Evolutionary conservation across 2,113 vertebrate genomes (phyloP).

Genomic region (Tor tambroides): DNA sequence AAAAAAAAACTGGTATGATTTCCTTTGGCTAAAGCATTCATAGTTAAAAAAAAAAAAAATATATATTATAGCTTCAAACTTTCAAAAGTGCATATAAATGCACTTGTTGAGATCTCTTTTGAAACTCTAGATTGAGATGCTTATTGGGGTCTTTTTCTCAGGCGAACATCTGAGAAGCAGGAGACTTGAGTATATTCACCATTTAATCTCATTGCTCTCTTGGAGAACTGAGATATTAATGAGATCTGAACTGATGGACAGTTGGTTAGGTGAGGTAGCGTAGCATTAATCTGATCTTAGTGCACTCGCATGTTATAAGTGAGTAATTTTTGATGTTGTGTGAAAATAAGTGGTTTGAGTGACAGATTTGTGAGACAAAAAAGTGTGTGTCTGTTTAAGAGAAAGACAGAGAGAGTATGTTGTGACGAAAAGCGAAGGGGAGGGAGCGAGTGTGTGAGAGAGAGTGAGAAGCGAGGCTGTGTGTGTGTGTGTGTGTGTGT

Average conservation of each 20-base stretch:
- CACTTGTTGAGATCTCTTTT: neutral
- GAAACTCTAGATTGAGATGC: neutral
- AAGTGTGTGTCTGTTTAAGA: conserved; percentile 69
- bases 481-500: conserved; percentile 44
- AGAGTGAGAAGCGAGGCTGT: conserved; percentile 48
- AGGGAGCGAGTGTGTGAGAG: conserved; percentile 54
- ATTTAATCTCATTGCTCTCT: neutral
- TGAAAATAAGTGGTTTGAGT: conserved; percentile 45
- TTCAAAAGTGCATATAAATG: neutral
- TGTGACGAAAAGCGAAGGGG: conserved; percentile 62
- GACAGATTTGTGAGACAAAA: conserved; percentile 53
- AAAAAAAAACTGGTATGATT: neutral
- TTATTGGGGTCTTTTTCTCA: neutral
- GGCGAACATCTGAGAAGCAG: neutral
- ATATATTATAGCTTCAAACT: neutral
- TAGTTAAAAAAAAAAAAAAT: neutral
- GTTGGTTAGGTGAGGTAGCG: neutral
- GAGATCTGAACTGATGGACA: conserved; percentile 4
- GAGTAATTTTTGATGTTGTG: conserved; percentile 35
- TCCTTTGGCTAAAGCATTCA: neutral
- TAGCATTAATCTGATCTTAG: neutral
- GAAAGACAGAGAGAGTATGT: conserved; percentile 63
- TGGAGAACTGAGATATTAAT: neutral
- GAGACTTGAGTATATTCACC: neutral
- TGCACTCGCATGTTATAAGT: conserved; percentile 25